Percentiles rank a stretch among this genome's conserved stretches.
phyloP scores from a whole-genome alignment of 1,140 invertebrate genomes.

The Globodera ellingtonae region DNA sequence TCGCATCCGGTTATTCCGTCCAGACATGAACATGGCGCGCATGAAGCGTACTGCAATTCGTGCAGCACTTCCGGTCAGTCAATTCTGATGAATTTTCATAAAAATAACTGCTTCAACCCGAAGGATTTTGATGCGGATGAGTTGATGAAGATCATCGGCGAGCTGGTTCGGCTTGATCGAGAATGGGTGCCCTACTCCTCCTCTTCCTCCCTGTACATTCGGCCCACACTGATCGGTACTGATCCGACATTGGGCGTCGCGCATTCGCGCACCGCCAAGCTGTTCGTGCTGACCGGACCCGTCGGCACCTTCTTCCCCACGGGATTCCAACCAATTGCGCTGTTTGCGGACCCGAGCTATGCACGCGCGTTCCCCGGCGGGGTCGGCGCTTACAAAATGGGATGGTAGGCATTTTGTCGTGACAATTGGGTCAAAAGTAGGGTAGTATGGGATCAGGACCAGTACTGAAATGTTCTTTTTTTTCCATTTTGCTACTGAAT shows the following conservation, averaged over 20 bases:
- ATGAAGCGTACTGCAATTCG: slow-evolving; percentile 83
- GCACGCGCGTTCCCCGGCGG: slow-evolving; percentile 92
- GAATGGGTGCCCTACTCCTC: slow-evolving; percentile 93
- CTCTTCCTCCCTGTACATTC: slow-evolving; percentile 82
- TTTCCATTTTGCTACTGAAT: no score
- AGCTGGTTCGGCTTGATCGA: slow-evolving; percentile 85
- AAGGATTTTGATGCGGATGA: slow-evolving; percentile 83
- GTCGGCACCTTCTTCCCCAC: slow-evolving; percentile 85
- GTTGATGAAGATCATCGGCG: slow-evolving; percentile 81
- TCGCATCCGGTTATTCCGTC: slow-evolving; percentile 88
- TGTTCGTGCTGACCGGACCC: slow-evolving; percentile 86
- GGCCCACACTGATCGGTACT: slow-evolving; percentile 92
- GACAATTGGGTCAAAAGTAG: not conserved
- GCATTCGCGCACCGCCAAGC: slow-evolving; percentile 78
- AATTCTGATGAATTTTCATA: slow-evolving; percentile 1
- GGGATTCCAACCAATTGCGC: slow-evolving; percentile 76
- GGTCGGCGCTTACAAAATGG: slow-evolving; percentile 89
- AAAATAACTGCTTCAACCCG: slow-evolving; percentile 30
- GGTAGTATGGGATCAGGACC: no score
- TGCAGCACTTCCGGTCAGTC: slow-evolving; percentile 77
- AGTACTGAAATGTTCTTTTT: no score
- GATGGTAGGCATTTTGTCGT: slow-evolving; percentile 70
- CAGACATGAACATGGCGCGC: slow-evolving; percentile 88
- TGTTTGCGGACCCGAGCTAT: slow-evolving; percentile 79
- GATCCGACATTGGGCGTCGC: slow-evolving; percentile 90